Evolutionary conservation across 35 echinoderm and acorn worm genomes (phyloP).

Genomic region (Stichopus chloronotus): DNA sequence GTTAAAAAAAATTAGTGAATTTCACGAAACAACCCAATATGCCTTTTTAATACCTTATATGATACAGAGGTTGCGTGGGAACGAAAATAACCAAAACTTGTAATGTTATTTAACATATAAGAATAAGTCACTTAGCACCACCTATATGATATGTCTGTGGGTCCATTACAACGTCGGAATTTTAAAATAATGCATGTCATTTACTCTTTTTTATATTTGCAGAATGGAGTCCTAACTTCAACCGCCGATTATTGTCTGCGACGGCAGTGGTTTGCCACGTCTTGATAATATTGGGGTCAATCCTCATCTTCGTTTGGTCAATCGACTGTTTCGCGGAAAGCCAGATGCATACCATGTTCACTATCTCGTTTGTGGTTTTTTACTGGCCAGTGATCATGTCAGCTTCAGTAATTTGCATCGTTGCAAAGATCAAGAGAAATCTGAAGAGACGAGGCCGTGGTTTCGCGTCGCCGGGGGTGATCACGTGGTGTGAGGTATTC

Average conservation of each 20-base stretch:
- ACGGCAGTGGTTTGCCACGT: background rate
- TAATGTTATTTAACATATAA: background rate
- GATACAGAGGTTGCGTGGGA: background rate
- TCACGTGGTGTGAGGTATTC: background rate
- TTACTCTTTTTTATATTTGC: background rate
- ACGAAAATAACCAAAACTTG: too few relatives aligned
- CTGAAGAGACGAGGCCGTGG: background rate
- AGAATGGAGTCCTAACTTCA: background rate
- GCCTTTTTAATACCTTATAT: too few relatives aligned
- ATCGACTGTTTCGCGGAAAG: background rate
- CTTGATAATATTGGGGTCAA: background rate
- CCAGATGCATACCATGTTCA: background rate
- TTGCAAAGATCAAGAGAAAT: background rate
- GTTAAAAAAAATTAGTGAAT: too few relatives aligned
- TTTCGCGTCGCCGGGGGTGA: background rate
- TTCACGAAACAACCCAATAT: too few relatives aligned
- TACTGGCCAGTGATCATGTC: conserved; percentile 19
- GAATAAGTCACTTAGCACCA: background rate
- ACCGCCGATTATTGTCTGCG: background rate
- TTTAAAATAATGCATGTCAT: background rate
- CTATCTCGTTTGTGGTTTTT: background rate
- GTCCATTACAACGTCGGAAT: background rate
- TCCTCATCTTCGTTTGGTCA: background rate
- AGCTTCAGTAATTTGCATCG: background rate
- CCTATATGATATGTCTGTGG: background rate